phyloP scores from a whole-genome alignment of 2,797 vertebrate genomes.

The Danio jaintianensis region DNA sequence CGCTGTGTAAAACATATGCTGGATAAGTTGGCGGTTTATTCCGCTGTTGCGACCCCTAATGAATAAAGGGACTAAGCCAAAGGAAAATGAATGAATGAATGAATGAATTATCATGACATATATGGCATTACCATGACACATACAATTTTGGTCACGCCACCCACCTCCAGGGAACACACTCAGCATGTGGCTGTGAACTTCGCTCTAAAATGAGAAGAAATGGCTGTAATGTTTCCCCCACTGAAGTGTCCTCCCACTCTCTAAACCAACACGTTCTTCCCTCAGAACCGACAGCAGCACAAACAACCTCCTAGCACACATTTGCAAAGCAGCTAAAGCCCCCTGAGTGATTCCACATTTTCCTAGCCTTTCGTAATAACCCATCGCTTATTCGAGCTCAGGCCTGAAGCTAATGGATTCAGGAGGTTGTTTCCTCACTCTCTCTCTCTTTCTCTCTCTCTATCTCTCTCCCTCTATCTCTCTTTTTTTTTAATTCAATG shows the following conservation, averaged over 20 bases:
- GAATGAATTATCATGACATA: too few relatives aligned
- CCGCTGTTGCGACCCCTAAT: too few relatives aligned
- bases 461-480: too few relatives aligned
- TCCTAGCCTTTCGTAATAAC: slow-evolving; percentile 58
- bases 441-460: slow-evolving; percentile 7
- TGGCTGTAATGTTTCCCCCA: slow-evolving; percentile 52
- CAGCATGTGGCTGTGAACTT: slow-evolving; percentile 49
- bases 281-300: slow-evolving; percentile 55
- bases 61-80: too few relatives aligned
- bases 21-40: too few relatives aligned
- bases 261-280: slow-evolving; percentile 55
- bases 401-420: slow-evolving; percentile 64
- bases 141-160: not conserved
- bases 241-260: slow-evolving; percentile 54
- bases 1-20: too few relatives aligned
- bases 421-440: slow-evolving; percentile 51
- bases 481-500: slow-evolving; percentile 58
- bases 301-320: slow-evolving; percentile 56
- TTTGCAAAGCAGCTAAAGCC: slow-evolving; percentile 55
- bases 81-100: too few relatives aligned
- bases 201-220: slow-evolving; percentile 44
- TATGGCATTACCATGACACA: not conserved
- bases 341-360: slow-evolving; percentile 61
- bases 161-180: not conserved
- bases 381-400: slow-evolving; percentile 55